Conservation (phyloP, 2,797 vertebrate species). For the Ctenopoma multispine region DNA sequence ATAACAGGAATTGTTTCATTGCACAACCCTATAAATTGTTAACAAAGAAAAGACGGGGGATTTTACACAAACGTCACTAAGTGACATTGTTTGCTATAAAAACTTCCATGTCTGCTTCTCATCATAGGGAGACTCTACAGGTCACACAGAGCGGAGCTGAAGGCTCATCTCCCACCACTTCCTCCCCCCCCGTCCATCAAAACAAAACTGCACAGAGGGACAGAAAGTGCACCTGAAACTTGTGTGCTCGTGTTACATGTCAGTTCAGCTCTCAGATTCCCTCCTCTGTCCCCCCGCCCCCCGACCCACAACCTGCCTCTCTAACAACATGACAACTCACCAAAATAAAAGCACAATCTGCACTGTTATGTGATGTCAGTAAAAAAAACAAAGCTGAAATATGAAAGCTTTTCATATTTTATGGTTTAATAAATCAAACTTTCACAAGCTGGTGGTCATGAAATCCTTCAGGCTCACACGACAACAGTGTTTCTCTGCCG, state of each 20-base stretch:
- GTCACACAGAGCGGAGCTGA: slow-evolving; percentile 6
- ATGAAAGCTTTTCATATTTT: too few relatives aligned
- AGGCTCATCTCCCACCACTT: slow-evolving; percentile 19
- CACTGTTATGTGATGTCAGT: neutral
- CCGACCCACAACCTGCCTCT: neutral
- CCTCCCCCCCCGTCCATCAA: slow-evolving; percentile 9
- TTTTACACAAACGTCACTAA: slow-evolving; percentile 29
- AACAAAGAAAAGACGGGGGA: neutral
- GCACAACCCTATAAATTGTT: slow-evolving; percentile 7
- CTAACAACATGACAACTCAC: neutral
- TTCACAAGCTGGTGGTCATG: slow-evolving; percentile 37
- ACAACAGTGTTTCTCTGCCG: neutral
- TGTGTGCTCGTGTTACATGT: slow-evolving; percentile 30
- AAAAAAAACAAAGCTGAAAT: neutral
- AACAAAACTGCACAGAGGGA: slow-evolving; percentile 34
- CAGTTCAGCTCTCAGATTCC: slow-evolving; percentile 44
- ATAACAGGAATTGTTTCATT: slow-evolving; percentile 26
- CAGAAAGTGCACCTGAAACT: slow-evolving; percentile 56
- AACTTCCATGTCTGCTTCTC: slow-evolving; percentile 9
- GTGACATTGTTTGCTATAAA: neutral
- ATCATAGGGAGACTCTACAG: neutral
- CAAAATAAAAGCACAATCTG: neutral
- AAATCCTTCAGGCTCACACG: slow-evolving; percentile 25
- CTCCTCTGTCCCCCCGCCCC: slow-evolving; percentile 4
- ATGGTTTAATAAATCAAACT: slow-evolving; percentile 26